These are phyloP conservation scores for Torymus texanus DNA, from an alignment of 2,888 invertebrate species.

Conservation along the genomic window DNA sequence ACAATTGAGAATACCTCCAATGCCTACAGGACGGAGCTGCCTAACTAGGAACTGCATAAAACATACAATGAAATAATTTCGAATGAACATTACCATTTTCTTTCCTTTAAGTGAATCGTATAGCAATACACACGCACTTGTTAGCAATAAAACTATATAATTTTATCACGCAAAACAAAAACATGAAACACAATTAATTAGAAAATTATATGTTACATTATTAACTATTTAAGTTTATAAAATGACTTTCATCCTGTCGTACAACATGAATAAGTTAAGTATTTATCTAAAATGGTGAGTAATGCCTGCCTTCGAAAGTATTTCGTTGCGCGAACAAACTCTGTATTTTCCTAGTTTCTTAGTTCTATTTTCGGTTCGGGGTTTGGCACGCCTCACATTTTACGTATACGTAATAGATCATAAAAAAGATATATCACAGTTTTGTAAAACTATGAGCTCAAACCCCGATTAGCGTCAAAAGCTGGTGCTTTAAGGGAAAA, in stretches of 20 bases:
- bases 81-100: constrained; percentile 30
- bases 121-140: constrained; percentile 7
- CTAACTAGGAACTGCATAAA: constrained; percentile 70
- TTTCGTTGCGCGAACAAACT: constrained; percentile 39
- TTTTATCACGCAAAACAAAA: too few relatives aligned
- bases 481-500: constrained; percentile 10
- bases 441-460: constrained; percentile 56
- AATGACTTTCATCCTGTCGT: too few relatives aligned
- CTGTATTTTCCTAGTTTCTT: constrained; percentile 6
- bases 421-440: constrained; percentile 68
- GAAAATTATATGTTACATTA: too few relatives aligned
- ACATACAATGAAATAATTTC: constrained; percentile 50
- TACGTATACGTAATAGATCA: constrained; percentile 35
- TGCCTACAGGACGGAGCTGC: constrained; percentile 68
- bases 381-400: constrained; percentile 62
- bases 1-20: constrained; percentile 46
- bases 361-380: constrained; percentile 31
- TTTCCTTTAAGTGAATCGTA: background rate
- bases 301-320: constrained; percentile 38
- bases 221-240: too few relatives aligned
- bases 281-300: constrained; percentile 6
- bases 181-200: too few relatives aligned
- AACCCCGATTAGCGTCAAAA: constrained; percentile 18
- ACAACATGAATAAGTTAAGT: background rate
- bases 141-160: background rate